Percentiles rank a stretch among this genome's conserved stretches.
Conservation (phyloP, 2,113 vertebrate genomes). For the Dissostichus mawsoni region DNA sequence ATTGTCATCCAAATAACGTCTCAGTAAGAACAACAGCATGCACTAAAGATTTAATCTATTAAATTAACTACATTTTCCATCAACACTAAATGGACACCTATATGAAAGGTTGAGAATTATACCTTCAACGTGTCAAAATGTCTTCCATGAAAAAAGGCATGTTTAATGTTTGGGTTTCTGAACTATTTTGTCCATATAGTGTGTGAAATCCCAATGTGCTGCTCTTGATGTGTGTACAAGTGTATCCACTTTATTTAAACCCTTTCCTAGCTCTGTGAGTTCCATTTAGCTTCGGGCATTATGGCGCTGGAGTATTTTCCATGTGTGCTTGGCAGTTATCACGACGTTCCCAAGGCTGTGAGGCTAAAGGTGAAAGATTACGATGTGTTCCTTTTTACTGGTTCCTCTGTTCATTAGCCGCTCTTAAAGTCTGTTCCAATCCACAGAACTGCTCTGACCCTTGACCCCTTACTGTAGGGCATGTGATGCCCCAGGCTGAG, state of each 20-base stretch:
- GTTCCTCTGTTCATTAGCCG: conserved; percentile 63
- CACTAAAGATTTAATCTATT: too few relatives aligned
- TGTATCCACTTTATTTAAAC: conserved; percentile 19
- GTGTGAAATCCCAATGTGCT: background rate
- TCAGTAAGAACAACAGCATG: too few relatives aligned
- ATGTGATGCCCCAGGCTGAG: conserved; percentile 46
- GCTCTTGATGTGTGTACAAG: background rate
- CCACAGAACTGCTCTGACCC: conserved; percentile 60
- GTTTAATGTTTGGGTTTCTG: background rate
- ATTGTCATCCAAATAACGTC: too few relatives aligned
- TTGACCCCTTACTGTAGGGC: conserved; percentile 58
- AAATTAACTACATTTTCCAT: too few relatives aligned
- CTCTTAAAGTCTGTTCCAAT: conserved; percentile 35
- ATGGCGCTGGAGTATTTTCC: background rate
- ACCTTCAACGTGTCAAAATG: background rate
- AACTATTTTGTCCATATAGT: background rate
- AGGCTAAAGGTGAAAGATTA: conserved; percentile 45
- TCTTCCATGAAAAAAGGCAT: background rate
- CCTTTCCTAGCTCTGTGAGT: background rate
- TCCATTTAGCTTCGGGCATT: conserved; percentile 15
- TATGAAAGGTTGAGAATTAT: too few relatives aligned
- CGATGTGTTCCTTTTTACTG: conserved; percentile 54
- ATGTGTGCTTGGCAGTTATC: background rate
- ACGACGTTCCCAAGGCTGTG: conserved; percentile 43
- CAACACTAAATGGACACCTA: too few relatives aligned